A percentile compares a stretch with the other conserved stretches of the same genome.
Conservation (phyloP, 2,888 invertebrate genomes). For the Cerastis leucographa region DNA sequence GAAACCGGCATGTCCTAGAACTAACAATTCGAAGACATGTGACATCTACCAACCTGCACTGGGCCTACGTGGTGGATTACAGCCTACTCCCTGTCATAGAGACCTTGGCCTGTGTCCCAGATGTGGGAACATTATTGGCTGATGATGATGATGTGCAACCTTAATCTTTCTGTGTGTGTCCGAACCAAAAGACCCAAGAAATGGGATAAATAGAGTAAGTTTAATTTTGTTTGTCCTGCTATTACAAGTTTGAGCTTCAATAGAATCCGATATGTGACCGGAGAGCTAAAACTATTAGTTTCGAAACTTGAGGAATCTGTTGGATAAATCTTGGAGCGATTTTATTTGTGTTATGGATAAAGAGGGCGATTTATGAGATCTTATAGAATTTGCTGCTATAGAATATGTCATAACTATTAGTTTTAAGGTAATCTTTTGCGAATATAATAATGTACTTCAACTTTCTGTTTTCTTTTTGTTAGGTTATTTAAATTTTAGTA, state of each 20-base stretch:
- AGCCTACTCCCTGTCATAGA: too few species aligned
- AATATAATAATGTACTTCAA: not conserved
- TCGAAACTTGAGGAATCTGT: slow-evolving; percentile 17
- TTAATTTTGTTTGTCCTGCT: slow-evolving; percentile 24
- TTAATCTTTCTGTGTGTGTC: not conserved
- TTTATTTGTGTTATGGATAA: slow-evolving; percentile 4
- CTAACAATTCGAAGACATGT: too few species aligned
- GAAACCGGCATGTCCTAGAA: too few species aligned
- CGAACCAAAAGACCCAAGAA: slow-evolving; percentile 3
- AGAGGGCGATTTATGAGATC: not conserved
- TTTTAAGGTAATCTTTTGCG: not conserved
- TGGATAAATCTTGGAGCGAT: slow-evolving; percentile 17
- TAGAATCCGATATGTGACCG: slow-evolving; percentile 25
- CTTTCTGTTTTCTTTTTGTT: too few species aligned
- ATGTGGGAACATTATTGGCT: too few species aligned
- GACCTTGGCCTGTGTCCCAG: too few species aligned
- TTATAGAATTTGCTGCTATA: not conserved
- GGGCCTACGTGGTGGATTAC: too few species aligned
- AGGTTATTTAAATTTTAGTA: not conserved
- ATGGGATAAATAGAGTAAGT: slow-evolving; percentile 19
- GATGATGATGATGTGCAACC: too few species aligned
- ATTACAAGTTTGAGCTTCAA: slow-evolving; percentile 7
- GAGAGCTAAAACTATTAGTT: slow-evolving; percentile 35
- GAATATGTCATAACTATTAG: not conserved
- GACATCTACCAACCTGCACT: too few species aligned